Base-by-base conservation (phyloP, 2,888 invertebrate genomes). In the Vannuccia rotundouncinata region DNA sequence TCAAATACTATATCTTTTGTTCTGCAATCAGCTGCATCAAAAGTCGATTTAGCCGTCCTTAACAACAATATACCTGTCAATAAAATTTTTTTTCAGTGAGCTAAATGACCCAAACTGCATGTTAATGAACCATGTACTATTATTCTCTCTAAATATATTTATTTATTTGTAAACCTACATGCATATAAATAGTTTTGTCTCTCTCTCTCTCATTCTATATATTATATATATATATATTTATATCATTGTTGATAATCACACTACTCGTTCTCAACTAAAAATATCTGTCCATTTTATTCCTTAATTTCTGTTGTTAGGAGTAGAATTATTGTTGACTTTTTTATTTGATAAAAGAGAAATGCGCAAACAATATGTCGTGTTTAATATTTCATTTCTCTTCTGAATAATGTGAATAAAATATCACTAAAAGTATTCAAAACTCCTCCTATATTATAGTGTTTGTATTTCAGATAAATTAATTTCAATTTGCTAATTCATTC, bases 371-470 rank as follows among this genome's bases (percentile, higher is more conserved):
- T 5, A 45, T 45, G 17, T 13, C 45, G 45, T 45, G 45, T 45
- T 45, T 45, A 45, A 45, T 45, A 45, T 45, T 45, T 17, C 17
- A 45, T 45, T 45, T 17, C 17, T 45, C 45, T 45, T 17, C 45
- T 45, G 66, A 66, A 13, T 66, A 66, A 66, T 66, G 66, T 66
- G 66, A 66, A 66, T 66, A 66, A 66, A 66, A 22, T 13, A 66
- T 66, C 66, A 66, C 66, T 66, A 27, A 66, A 66, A 66, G 10
- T 66, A 66, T 66, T 5, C 66, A 13, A 13, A 45, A 45, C 17
- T 45, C 45, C 45, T 45, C 45, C 45, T 45, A 45, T 45, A 45
- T 45, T 45, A 45, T 45, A 13, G 17, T 45, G 45, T 31, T 74
- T 29, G 31, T 27, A 1, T 13, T 25, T 5, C 1, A 29, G 59